Evolutionary conservation across 2,888 invertebrate genomes (phyloP), one percentile per base, ranked within the genome.

Genomic region (Agonopterix alstromeriana): DNA sequence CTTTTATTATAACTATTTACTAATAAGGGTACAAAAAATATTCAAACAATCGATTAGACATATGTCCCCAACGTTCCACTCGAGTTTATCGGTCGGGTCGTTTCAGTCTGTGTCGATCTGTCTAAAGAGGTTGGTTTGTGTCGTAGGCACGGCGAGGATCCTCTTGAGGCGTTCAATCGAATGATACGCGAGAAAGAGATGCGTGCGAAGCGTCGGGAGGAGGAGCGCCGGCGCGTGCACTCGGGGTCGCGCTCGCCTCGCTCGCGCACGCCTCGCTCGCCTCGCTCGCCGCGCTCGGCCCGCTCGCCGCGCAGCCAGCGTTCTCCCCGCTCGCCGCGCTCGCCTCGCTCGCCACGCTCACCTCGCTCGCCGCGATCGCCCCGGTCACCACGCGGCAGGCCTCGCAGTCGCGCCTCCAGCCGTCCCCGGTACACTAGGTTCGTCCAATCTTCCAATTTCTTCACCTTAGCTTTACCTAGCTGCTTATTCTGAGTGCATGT

Each of bases 181-280:
- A 94, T 96, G 90, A 90, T 97, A 67, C 91, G 94, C 56, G 96
- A 96, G 77, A 96, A 96, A 77, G 94, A 95, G 77, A 93, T 93
- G 80, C 86, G 92, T 43, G 93, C 93, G 55, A 89, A 92, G 60
- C 88, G 93, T 48, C 89, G 91, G 48, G 90, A 92, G 60, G 88
- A 90, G 51, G 90, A 91, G 65, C 91, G 93, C 48, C 89, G 93
- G 52, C 76, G 90, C 65, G 71, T 73, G 67, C 67, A 73, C 60
- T 58, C 70, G 69, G 66, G 66, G 3, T 65, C 69, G 48, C 62
- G 62, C 49, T 48, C 61, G 43, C 55, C 56, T 0, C 70, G 69
- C 40, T 45, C 79, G 27, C 63, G 62, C 41, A 43, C 59, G 44
- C 54, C 58, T 1, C 63, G 65, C 49, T 54, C 59, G 35, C 60